phyloP scores from a whole-genome alignment of 2,113 vertebrate species.

The Oreochromis tanganicae region DNA sequence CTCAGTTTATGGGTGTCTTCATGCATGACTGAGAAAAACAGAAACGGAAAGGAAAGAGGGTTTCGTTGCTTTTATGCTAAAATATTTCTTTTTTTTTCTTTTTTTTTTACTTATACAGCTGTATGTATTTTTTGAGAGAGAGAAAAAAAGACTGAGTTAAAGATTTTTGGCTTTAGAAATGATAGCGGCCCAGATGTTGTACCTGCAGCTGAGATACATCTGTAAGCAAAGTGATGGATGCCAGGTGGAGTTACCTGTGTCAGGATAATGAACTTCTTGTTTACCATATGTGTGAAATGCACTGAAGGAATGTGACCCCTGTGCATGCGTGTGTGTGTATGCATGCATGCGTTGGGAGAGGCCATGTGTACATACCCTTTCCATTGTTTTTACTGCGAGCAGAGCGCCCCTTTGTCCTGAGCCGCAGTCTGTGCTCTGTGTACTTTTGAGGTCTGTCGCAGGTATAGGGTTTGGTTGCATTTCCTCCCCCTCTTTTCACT shows the following conservation, averaged over 20 bases:
- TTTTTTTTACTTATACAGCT: not conserved
- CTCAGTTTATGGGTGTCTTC: not conserved
- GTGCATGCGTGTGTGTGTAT: not conserved
- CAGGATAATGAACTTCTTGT: constrained; percentile 54
- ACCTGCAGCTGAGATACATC: constrained; percentile 43
- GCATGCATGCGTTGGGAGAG: constrained; percentile 31
- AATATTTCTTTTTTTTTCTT: not conserved
- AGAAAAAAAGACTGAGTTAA: not conserved
- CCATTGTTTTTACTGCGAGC: constrained; percentile 65
- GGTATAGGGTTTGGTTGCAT: constrained; percentile 44
- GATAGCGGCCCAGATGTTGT: constrained; percentile 18
- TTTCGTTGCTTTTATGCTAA: not conserved
- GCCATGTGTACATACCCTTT: constrained; percentile 59
- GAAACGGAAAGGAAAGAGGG: not conserved
- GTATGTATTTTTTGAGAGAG: not conserved
- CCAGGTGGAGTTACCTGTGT: constrained; percentile 52
- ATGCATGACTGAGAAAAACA: not conserved
- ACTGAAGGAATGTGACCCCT: constrained; percentile 46
- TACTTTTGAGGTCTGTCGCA: constrained; percentile 29
- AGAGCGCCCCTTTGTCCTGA: constrained; percentile 56
- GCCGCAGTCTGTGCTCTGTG: constrained; percentile 35
- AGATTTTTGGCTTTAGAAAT: not conserved
- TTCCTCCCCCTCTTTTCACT: not conserved
- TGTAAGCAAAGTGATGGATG: constrained; percentile 33
- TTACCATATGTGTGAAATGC: constrained; percentile 62